A percentile compares a stretch with the other conserved stretches of the same genome.
phyloP scores from a whole-genome alignment of 2,888 invertebrate species.

The Mythimna vitellina region DNA sequence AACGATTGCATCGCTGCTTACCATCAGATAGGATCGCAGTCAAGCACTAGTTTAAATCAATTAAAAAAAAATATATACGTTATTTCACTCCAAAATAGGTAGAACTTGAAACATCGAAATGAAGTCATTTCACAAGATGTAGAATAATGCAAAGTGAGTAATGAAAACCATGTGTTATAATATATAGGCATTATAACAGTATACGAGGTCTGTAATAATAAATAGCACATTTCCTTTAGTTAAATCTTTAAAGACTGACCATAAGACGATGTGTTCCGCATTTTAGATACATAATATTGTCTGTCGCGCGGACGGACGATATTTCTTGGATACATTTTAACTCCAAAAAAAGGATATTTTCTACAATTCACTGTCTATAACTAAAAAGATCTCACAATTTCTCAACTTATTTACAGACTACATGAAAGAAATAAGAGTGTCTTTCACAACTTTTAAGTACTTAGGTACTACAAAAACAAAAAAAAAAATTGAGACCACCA shows the following conservation, averaged over 20 bases:
- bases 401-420: slow-evolving; percentile 22
- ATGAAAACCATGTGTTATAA: too few relatives aligned
- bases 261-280: slow-evolving; percentile 3
- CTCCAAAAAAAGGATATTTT: background rate
- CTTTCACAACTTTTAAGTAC: slow-evolving; percentile 27
- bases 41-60: too few relatives aligned
- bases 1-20: too few relatives aligned
- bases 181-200: too few relatives aligned
- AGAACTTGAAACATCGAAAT: too few relatives aligned
- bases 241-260: slow-evolving; percentile 5
- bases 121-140: too few relatives aligned
- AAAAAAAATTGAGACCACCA: slow-evolving; percentile 36
- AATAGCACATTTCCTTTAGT: slow-evolving; percentile 24
- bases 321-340: background rate
- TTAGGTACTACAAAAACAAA: slow-evolving; percentile 30
- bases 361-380: background rate
- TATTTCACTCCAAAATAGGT: too few relatives aligned
- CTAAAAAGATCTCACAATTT: background rate
- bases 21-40: too few relatives aligned
- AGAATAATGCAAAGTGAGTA: too few relatives aligned
- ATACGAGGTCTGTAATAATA: too few relatives aligned
- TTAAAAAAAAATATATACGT: too few relatives aligned
- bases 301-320: background rate
- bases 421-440: slow-evolving; percentile 36
- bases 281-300: slow-evolving; percentile 7